Conservation (phyloP, 2,888 invertebrate genomes). For the Parapristionchus giblindavisi region DNA sequence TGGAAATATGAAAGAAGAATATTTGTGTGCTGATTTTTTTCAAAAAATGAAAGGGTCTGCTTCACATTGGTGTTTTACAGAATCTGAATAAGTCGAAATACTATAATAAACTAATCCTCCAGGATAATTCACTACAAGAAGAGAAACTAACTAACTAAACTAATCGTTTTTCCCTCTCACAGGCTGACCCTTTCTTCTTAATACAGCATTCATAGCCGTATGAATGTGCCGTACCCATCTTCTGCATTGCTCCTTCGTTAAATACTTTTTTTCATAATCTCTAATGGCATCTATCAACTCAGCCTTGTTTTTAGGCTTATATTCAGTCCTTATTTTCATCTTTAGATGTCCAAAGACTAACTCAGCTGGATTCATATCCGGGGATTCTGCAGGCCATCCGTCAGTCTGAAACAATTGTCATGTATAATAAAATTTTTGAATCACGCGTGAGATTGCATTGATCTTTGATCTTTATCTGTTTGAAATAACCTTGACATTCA, state of each 20-base stretch:
- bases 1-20: too few species aligned
- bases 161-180: not conserved
- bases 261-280: not conserved
- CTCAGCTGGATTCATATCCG: slow-evolving; percentile 3
- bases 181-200: not conserved
- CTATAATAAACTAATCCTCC: too few species aligned
- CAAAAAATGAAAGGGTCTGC: too few species aligned
- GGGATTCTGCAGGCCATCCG: slow-evolving; percentile 6
- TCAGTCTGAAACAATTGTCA: not conserved
- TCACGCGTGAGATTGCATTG: not conserved
- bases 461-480: not conserved
- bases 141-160: too few species aligned
- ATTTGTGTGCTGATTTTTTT: too few species aligned
- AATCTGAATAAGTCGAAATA: too few species aligned
- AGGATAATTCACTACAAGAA: too few species aligned
- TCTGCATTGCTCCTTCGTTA: not conserved
- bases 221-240: not conserved
- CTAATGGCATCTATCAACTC: not conserved
- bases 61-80: too few species aligned
- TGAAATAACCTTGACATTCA: slow-evolving; percentile 19
- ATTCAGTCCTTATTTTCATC: not conserved
- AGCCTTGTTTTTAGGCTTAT: slow-evolving; percentile 6
- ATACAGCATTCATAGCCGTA: not conserved
- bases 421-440: not conserved
- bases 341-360: not conserved